Evolutionary conservation across 2,888 invertebrate species (phyloP).

Genomic region (Cheilosia scutellata): DNA sequence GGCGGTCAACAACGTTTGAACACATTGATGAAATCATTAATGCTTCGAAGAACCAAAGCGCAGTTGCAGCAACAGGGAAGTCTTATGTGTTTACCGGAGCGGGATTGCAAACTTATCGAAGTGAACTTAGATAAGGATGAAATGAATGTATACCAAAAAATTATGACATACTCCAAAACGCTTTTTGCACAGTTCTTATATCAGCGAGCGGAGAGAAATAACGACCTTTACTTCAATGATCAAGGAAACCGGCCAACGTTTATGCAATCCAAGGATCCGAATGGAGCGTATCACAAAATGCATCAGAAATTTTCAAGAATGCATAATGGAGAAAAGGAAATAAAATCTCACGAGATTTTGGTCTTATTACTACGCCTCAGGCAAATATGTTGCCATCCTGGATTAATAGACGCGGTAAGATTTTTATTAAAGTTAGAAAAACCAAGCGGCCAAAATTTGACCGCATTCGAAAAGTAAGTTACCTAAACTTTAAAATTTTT

Average conservation of each 20-base stretch:
- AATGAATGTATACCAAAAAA: conserved; percentile 91
- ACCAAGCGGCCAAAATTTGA: no score
- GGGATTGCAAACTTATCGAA: conserved; percentile 85
- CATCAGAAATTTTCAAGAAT: conserved; percentile 87
- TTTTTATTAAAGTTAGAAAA: conserved; percentile 81
- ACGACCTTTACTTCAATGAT: conserved; percentile 79
- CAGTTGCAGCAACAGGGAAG: conserved; percentile 89
- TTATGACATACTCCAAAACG: conserved; percentile 89
- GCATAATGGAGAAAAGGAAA: conserved; percentile 86
- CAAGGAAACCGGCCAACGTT: conserved; percentile 78
- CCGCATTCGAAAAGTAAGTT: no score
- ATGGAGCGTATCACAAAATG: conserved; percentile 87
- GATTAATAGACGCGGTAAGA: conserved; percentile 89
- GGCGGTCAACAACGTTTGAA: conserved; percentile 93
- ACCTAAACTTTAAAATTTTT: no score
- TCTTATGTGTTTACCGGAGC: conserved; percentile 87
- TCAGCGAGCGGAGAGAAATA: conserved; percentile 89
- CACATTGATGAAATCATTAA: conserved; percentile 92
- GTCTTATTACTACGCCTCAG: conserved; percentile 93
- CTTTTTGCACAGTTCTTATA: conserved; percentile 91
- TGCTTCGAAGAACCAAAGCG: conserved; percentile 94
- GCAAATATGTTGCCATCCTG: conserved; percentile 95
- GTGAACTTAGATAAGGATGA: conserved; percentile 89
- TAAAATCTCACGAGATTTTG: conserved; percentile 89
- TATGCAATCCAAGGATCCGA: conserved; percentile 83